A percentile compares a stretch with the other conserved stretches of the same genome.
phyloP scores from a whole-genome alignment of 1,140 invertebrate genomes.

The Ylistrum balloti region DNA sequence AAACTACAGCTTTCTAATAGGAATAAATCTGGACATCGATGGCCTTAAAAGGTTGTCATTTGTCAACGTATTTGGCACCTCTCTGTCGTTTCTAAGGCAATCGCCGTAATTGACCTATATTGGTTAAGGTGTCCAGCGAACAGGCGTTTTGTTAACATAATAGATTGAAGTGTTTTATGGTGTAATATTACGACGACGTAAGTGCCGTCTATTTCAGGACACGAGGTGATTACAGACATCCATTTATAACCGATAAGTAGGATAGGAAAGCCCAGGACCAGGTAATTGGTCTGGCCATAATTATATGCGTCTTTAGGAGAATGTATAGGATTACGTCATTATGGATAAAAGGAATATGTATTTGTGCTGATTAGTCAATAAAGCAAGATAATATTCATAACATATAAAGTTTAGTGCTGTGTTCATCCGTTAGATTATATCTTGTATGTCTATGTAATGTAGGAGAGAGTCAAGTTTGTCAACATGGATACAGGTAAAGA shows the following conservation, averaged over 20 bases:
- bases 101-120: neutral
- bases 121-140: conserved; percentile 1
- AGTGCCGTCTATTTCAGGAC: conserved; percentile 14
- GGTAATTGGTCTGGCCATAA: neutral
- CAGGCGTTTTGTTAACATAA: neutral
- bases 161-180: conserved; percentile 12
- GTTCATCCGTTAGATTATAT: too few relatives aligned
- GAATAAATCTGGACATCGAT: neutral
- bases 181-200: neutral
- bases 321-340: neutral
- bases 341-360: neutral
- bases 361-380: too few relatives aligned
- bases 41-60: neutral
- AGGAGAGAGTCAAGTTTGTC: too few relatives aligned
- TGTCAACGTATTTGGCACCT: neutral
- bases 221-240: neutral
- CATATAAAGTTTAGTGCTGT: too few relatives aligned
- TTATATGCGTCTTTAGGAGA: neutral
- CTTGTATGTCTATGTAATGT: too few relatives aligned
- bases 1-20: neutral
- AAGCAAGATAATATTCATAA: neutral
- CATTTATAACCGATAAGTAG: neutral
- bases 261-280: neutral
- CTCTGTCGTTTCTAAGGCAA: neutral
- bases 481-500: too few relatives aligned